Percentiles rank a stretch among this genome's conserved stretches.
phyloP scores from a whole-genome alignment of 1,140 invertebrate genomes.

The Episyrphus balteatus region DNA sequence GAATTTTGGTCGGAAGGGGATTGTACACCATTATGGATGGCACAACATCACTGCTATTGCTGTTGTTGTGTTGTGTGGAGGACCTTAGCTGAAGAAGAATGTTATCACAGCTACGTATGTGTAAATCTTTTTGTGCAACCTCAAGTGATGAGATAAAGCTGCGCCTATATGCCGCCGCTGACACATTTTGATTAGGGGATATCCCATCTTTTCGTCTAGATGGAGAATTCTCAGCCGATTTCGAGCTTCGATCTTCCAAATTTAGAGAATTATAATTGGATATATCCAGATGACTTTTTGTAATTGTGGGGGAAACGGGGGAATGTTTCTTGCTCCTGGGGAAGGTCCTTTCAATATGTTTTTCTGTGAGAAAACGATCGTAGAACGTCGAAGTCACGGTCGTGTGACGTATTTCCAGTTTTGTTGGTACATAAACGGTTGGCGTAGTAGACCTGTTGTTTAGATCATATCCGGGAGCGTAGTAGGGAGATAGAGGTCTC shows the following conservation, averaged over 20 bases:
- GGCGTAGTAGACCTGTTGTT: slow-evolving; percentile 11
- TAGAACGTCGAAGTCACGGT: slow-evolving; percentile 36
- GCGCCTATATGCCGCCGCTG: slow-evolving; percentile 6
- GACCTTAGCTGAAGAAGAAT: slow-evolving; percentile 9
- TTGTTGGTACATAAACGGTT: slow-evolving; percentile 24
- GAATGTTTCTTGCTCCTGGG: slow-evolving; percentile 22
- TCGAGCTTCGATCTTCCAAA: neutral
- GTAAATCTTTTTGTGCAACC: slow-evolving; percentile 12
- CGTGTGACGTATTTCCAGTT: slow-evolving; percentile 33
- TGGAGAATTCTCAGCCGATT: slow-evolving; percentile 4
- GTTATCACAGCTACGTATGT: slow-evolving; percentile 14
- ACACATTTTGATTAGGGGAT: neutral
- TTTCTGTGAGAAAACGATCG: slow-evolving; percentile 32
- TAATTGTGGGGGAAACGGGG: slow-evolving; percentile 22
- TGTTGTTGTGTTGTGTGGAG: neutral
- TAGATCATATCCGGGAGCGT: slow-evolving; percentile 5
- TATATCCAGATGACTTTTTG: slow-evolving; percentile 23
- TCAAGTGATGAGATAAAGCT: slow-evolving; percentile 15
- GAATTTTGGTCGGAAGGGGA: too few species aligned
- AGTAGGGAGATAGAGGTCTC: slow-evolving; percentile 16
- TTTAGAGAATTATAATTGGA: neutral
- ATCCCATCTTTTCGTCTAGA: too few species aligned
- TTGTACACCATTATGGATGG: neutral
- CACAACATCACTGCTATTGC: neutral
- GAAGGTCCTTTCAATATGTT: slow-evolving; percentile 27